Conservation (phyloP, 2,113 vertebrate genomes). For the Podarcis raffonei region DNA sequence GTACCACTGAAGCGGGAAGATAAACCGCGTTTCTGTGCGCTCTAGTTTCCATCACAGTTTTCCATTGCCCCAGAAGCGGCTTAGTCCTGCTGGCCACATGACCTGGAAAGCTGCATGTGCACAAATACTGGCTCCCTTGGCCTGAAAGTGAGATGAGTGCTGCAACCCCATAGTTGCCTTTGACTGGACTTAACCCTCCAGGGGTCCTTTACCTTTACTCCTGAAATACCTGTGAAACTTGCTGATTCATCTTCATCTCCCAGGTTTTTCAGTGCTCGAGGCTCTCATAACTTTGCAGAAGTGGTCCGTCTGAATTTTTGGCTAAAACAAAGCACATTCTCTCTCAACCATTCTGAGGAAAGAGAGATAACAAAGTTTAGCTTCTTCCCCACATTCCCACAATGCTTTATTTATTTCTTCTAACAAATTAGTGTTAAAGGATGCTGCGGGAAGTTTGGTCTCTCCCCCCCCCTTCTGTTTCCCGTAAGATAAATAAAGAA, state of each 20-base stretch:
- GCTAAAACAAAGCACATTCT: not conserved
- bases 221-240: too few species aligned
- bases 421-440: slow-evolving; percentile 16
- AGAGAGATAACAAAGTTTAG: not conserved
- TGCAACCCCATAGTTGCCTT: too few species aligned
- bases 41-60: too few species aligned
- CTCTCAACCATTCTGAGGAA: slow-evolving; percentile 11
- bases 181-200: too few species aligned
- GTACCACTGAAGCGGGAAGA: too few species aligned
- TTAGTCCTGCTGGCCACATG: too few species aligned
- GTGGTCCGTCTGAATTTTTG: not conserved
- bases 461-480: not conserved
- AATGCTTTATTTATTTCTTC: not conserved
- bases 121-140: too few species aligned
- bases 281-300: not conserved
- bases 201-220: too few species aligned
- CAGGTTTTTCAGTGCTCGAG: not conserved
- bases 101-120: too few species aligned
- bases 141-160: too few species aligned
- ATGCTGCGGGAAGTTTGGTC: not conserved
- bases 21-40: too few species aligned
- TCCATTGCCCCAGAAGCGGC: too few species aligned
- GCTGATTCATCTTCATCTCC: not conserved
- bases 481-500: not conserved
- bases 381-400: not conserved